Evolutionary conservation across 1,140 invertebrate genomes (phyloP), one percentile per base, ranked within the genome.

Genomic region (Bursaphelenchus mucronatus): DNA sequence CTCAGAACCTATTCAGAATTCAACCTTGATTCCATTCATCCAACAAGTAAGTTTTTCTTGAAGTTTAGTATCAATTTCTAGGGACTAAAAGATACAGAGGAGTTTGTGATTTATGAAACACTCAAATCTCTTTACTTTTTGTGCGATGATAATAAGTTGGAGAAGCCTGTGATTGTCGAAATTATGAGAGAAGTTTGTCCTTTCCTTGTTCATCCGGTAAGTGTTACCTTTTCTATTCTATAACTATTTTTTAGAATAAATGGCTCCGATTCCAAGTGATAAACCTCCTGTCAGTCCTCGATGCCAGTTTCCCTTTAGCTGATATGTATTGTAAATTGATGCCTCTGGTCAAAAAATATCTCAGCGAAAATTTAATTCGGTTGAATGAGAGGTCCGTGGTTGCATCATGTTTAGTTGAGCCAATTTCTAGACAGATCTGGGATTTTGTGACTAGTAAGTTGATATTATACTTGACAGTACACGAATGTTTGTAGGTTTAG

Each of bases 131-230:
- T 74, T 39, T 55, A 74, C 41, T 15, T 40, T 13, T 53, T 74
- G 7, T 68, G 66, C 21, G 54, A 69, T 7, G 40, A 62, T n/a
- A 43, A 74, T 21, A 19, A 68, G 17, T 54, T 76, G 19, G 30
- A 63, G 19, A 66, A 66, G 4, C n/a, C 63, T n/a, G 30, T 62
- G 13, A 73, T 76, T 21, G 63, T 47, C 17, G 57, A 63, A 30
- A 45, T 74, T 11, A 15, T 77, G 10, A 30, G 44, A 19, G 73
- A 73, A 45, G 54, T 76, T 39, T 58, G 66, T 9, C 71, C 74
- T 19, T 74, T 74, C 43, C 49, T 74, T 7, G 63, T 73, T 9
- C 71, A 74, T 70, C 71, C 71, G n/a, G 70, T 74, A 39, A 57
- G 45, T 63, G 3, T 17, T 39, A 13, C 13, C 53, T 0, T 44